These are phyloP conservation scores for Oncopeltus fasciatus DNA, from an alignment of 1,140 invertebrate species.

Conservation along the genomic window DNA sequence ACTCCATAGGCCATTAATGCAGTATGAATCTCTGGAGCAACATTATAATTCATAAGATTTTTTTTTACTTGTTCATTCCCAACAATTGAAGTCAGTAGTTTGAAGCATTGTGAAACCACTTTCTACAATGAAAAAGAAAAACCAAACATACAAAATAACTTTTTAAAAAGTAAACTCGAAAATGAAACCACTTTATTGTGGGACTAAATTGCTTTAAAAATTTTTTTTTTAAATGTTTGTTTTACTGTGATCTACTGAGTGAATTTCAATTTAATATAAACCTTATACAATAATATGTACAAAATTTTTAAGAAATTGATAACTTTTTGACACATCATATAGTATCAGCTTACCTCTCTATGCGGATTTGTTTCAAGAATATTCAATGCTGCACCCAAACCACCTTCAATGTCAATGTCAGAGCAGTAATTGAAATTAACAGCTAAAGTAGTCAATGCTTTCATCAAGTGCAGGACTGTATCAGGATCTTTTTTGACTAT, in stretches of 20 bases:
- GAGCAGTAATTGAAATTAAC: not conserved
- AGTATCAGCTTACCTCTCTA: not conserved
- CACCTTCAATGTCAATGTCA: not conserved
- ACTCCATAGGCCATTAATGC: not conserved
- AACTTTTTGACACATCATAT: too few relatives aligned
- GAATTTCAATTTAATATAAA: too few relatives aligned
- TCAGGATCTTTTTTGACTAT: not conserved
- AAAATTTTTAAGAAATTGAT: too few relatives aligned
- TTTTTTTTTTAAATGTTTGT: too few relatives aligned
- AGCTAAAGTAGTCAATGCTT: not conserved
- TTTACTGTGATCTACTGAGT: too few relatives aligned
- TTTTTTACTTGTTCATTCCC: not conserved
- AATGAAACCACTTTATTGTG: too few relatives aligned
- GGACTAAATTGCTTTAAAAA: too few relatives aligned
- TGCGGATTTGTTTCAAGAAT: not conserved
- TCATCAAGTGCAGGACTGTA: not conserved
- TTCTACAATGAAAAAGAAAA: too few relatives aligned
- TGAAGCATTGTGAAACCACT: not conserved
- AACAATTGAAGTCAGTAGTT: not conserved
- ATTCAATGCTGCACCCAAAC: not conserved
- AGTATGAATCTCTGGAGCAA: not conserved
- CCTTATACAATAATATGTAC: too few relatives aligned
- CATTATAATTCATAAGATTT: not conserved
- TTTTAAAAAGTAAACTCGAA: too few relatives aligned
- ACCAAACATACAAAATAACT: too few relatives aligned